phyloP scores from a whole-genome alignment of 2,888 invertebrate species.

The Sinhomidia bicolor region DNA sequence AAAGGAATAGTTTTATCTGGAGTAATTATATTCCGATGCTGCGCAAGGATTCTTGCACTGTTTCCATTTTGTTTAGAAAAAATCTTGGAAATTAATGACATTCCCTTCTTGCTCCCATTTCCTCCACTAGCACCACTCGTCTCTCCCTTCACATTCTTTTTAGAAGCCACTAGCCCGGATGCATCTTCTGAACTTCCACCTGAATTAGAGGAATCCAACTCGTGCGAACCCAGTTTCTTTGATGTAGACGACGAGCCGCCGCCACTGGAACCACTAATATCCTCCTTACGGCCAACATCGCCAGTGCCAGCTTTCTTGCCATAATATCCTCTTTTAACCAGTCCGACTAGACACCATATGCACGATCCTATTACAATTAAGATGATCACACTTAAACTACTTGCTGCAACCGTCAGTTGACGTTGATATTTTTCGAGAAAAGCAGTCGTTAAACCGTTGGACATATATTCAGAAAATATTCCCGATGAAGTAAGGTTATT shows the following conservation, averaged over 20 bases:
- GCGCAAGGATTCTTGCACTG: conserved; percentile 63
- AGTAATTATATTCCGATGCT: conserved; percentile 79
- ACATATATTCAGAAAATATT: conserved; percentile 57
- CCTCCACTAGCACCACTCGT: background rate
- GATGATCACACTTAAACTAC: conserved; percentile 74
- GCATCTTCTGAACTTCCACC: background rate
- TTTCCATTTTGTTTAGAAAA: conserved; percentile 62
- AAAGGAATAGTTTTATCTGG: conserved; percentile 78
- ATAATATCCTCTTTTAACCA: background rate
- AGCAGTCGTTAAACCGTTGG: conserved; percentile 32
- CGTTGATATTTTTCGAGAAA: conserved; percentile 63
- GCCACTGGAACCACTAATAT: background rate
- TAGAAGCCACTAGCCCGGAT: background rate
- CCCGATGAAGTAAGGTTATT: background rate
- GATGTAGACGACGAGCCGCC: background rate
- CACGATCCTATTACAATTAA: conserved; percentile 71
- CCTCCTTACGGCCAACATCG: background rate
- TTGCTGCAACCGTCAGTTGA: conserved; percentile 72
- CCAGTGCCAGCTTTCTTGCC: background rate
- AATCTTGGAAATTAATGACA: conserved; percentile 56
- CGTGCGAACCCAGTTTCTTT: conserved; percentile 31
- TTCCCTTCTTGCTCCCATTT: background rate
- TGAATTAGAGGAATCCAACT: conserved; percentile 35
- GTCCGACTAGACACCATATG: conserved; percentile 71
- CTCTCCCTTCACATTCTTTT: background rate